These are phyloP conservation scores for Pseudorectes ferrugineus DNA, from an alignment of 2,113 vertebrate species.

Conservation along the genomic window DNA sequence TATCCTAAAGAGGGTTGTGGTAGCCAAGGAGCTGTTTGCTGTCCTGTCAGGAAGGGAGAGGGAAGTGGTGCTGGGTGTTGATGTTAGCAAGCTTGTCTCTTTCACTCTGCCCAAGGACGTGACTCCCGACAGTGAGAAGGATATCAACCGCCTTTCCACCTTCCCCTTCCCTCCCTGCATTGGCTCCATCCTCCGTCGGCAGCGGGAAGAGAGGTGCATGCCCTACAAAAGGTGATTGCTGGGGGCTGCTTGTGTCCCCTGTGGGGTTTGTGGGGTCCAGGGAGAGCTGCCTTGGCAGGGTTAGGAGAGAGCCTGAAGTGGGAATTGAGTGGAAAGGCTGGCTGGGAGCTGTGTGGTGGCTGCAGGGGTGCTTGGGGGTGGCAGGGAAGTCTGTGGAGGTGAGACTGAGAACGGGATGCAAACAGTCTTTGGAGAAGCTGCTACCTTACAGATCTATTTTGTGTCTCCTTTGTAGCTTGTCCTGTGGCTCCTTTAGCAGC, in stretches of 20 bases:
- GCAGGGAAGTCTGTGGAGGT: background rate
- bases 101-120: conserved; percentile 47
- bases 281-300: background rate
- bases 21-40: background rate
- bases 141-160: conserved; percentile 92
- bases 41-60: background rate
- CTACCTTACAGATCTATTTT: background rate
- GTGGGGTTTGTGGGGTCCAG: background rate
- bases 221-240: conserved; percentile 68
- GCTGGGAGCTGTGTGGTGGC: background rate
- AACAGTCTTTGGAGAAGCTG: background rate
- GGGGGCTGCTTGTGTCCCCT: background rate
- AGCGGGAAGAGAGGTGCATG: conserved; percentile 66
- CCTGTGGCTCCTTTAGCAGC: conserved; percentile 75
- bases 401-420: background rate
- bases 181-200: conserved; percentile 86
- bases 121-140: conserved; percentile 79
- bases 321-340: background rate
- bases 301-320: background rate
- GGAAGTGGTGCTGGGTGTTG: background rate
- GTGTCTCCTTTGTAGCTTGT: conserved; percentile 33
- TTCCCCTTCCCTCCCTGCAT: conserved; percentile 90
- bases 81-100: background rate
- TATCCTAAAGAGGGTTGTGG: background rate
- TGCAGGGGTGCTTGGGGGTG: background rate